Conservation (phyloP, 2,888 invertebrate genomes). For the Campoletis raptor region DNA sequence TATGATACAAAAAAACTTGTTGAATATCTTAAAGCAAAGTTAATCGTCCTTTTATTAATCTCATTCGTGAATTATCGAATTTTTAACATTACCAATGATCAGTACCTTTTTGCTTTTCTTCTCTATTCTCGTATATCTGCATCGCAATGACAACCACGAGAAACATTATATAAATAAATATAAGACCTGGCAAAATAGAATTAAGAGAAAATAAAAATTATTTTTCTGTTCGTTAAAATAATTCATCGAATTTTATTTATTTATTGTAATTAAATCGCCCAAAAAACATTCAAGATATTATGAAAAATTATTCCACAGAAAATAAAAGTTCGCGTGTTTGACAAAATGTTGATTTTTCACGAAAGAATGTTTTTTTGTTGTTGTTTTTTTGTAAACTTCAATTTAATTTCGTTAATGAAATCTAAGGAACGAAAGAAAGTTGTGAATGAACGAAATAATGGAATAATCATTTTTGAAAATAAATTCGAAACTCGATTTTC, state of each 20-base stretch:
- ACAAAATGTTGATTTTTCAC: not conserved
- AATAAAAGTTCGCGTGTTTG: not conserved
- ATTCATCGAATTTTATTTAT: not conserved
- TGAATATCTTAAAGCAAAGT: not conserved
- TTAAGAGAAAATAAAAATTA: not conserved
- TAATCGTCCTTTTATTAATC: not conserved
- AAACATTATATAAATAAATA: conserved; percentile 85
- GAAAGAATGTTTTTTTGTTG: not conserved
- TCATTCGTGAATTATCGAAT: not conserved
- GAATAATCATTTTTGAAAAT: not conserved
- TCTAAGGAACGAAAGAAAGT: not conserved
- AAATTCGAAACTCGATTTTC: not conserved
- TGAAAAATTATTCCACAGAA: not conserved
- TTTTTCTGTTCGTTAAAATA: not conserved
- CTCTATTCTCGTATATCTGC: conserved; percentile 78
- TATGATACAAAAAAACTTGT: not conserved
- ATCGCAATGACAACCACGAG: conserved; percentile 85
- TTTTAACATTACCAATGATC: not conserved
- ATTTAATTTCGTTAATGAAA: not conserved
- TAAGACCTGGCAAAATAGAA: conserved; percentile 81
- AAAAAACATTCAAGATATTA: not conserved
- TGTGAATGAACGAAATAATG: not conserved
- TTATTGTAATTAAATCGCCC: not conserved
- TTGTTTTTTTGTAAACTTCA: not conserved
- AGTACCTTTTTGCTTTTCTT: conserved; percentile 76